Evolutionary conservation across 2,797 vertebrate genomes (phyloP).

Genomic region (Smutsia temminckii): DNA sequence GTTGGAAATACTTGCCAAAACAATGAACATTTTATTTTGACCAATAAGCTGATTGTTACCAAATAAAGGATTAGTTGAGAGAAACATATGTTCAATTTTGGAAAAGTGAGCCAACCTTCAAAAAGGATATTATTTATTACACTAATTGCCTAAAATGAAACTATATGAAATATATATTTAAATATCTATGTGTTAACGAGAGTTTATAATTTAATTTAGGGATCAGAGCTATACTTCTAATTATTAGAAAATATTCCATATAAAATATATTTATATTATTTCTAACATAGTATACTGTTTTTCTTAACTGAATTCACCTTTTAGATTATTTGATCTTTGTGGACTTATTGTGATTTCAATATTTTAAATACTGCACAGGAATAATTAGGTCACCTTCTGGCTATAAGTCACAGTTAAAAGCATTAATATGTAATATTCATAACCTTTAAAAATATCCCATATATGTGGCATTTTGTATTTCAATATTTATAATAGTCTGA

Average conservation of each 20-base stretch:
- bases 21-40: constrained; percentile 23
- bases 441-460: neutral
- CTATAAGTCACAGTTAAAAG: neutral
- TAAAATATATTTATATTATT: neutral
- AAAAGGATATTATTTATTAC: neutral
- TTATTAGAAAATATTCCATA: neutral
- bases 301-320: neutral
- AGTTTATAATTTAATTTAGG: neutral
- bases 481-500: neutral
- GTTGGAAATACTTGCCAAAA: neutral
- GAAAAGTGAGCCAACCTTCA: neutral
- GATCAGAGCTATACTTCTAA: neutral
- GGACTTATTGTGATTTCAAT: neutral
- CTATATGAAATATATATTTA: neutral
- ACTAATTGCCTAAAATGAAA: neutral
- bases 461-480: neutral
- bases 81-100: neutral
- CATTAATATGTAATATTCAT: neutral
- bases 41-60: neutral
- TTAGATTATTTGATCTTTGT: neutral
- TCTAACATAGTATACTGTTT: neutral
- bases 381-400: neutral
- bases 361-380: neutral
- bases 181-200: neutral
- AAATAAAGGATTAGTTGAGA: constrained; percentile 17